Evolutionary conservation across 2,888 invertebrate genomes (phyloP).

Genomic region (Mallateleia sp.): DNA sequence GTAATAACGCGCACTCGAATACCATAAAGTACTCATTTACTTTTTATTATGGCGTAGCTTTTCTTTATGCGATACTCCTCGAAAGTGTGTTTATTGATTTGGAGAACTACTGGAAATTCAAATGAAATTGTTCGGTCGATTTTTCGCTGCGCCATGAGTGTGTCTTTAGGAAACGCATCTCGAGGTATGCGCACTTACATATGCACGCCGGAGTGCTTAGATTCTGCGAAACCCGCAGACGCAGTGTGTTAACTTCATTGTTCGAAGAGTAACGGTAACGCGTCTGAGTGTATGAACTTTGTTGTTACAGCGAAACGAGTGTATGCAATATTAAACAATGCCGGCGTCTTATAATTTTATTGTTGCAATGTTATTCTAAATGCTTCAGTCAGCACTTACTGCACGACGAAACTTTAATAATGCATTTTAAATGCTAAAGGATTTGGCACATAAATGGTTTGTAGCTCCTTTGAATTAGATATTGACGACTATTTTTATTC

Average conservation of each 20-base stretch:
- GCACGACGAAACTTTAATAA: too few relatives aligned
- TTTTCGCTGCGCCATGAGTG: slow-evolving; percentile 11
- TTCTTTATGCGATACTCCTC: slow-evolving; percentile 19
- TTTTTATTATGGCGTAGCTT: slow-evolving; percentile 28
- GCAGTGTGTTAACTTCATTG: slow-evolving; percentile 57
- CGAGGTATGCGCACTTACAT: slow-evolving; percentile 12
- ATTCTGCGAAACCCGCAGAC: slow-evolving; percentile 53
- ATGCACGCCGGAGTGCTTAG: slow-evolving; percentile 56
- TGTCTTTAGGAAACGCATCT: slow-evolving; percentile 38
- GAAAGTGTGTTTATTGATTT: slow-evolving; percentile 61
- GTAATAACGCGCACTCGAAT: slow-evolving; percentile 21
- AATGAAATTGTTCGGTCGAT: slow-evolving; percentile 42
- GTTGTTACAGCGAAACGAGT: slow-evolving; percentile 47
- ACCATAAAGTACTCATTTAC: slow-evolving; percentile 23
- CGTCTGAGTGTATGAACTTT: slow-evolving; percentile 60
- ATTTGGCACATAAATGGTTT: neutral
- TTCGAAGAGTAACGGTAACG: slow-evolving; percentile 63
- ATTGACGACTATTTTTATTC: slow-evolving; percentile 16
- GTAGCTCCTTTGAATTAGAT: neutral
- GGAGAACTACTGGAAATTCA: slow-evolving; percentile 42
- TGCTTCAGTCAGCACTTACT: too few relatives aligned
- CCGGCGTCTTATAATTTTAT: slow-evolving; percentile 32
- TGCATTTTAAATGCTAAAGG: too few relatives aligned
- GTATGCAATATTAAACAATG: slow-evolving; percentile 43
- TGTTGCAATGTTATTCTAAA: neutral